phyloP scores from a whole-genome alignment of 2,113 vertebrate species.

The Mastomys natalensis region DNA sequence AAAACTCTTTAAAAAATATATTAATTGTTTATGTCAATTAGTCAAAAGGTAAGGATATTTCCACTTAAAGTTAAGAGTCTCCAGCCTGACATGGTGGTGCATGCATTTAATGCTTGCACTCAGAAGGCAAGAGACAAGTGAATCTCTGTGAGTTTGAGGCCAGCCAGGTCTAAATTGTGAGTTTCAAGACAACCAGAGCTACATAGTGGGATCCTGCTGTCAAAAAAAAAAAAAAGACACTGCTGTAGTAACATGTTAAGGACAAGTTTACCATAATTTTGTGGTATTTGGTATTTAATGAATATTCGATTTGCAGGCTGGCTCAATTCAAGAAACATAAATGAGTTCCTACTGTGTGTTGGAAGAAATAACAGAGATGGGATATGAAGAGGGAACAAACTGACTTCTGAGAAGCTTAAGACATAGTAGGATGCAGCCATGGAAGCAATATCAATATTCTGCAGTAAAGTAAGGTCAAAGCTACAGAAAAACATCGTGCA shows the following conservation, averaged over 20 bases:
- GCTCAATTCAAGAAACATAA: not conserved
- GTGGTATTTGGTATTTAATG: not conserved
- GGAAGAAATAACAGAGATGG: not conserved
- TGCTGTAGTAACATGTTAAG: not conserved
- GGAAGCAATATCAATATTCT: not conserved
- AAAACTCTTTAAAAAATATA: too few species aligned
- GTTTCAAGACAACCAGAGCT: not conserved
- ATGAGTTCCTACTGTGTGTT: not conserved
- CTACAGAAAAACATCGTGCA: not conserved
- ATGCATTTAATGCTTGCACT: not conserved
- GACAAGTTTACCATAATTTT: not conserved
- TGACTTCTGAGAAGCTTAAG: not conserved
- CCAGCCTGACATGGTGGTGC: not conserved
- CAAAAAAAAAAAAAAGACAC: not conserved
- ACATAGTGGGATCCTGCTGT: not conserved
- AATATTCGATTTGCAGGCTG: not conserved
- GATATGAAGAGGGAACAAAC: not conserved
- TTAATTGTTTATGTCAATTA: not conserved
- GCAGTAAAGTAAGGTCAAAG: not conserved
- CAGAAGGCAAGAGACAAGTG: not conserved
- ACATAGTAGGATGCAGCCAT: not conserved
- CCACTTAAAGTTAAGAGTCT: not conserved
- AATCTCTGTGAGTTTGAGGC: not conserved
- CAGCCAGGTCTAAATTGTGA: not conserved
- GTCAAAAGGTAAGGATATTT: not conserved